Conservation (phyloP, 2,888 invertebrate genomes). For the Neoaliturus tenellus region DNA sequence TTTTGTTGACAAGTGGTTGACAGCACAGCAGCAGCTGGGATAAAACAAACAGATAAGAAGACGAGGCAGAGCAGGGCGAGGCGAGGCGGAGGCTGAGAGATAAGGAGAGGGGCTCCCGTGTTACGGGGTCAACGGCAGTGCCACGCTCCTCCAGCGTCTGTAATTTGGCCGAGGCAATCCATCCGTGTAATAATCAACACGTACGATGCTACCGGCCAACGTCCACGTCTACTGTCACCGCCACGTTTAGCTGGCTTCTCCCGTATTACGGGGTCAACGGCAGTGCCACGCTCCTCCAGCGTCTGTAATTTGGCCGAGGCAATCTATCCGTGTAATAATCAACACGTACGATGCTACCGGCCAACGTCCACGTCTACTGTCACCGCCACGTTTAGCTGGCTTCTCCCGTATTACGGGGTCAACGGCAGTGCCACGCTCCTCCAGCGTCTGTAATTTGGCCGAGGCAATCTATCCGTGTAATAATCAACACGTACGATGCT, state of each 20-base stretch:
- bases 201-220: not conserved
- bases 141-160: conserved; percentile 19
- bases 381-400: not conserved
- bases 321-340: conserved; percentile 2
- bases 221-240: not conserved
- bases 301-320: conserved; percentile 9
- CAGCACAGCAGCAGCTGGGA: conserved; percentile 2
- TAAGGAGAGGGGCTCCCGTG: not conserved
- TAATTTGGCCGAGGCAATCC: conserved; percentile 32
- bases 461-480: not conserved
- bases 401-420: not conserved
- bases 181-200: not conserved
- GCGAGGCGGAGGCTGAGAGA: not conserved
- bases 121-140: conserved; percentile 1
- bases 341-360: no score
- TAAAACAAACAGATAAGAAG: conserved; percentile 8
- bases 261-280: not conserved
- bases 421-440: not conserved
- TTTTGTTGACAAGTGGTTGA: conserved; percentile 5
- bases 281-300: not conserved
- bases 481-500: no score
- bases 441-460: not conserved
- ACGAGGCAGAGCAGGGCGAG: not conserved
- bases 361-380: not conserved
- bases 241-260: not conserved